Evolutionary conservation across 2,797 vertebrate genomes (phyloP).

Genomic region (Anomalospiza imberbis): DNA sequence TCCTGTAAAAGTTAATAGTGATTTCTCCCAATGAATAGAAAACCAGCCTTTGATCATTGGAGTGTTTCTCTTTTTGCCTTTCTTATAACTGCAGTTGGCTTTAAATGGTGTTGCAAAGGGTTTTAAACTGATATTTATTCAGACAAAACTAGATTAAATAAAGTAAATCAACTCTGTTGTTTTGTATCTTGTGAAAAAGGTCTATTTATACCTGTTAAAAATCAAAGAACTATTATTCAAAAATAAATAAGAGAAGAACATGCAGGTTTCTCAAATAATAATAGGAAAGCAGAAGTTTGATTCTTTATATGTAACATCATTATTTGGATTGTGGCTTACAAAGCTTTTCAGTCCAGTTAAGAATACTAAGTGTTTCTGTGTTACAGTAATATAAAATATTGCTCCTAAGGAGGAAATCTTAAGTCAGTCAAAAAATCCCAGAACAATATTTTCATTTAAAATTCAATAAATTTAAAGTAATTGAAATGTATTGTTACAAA

Average conservation of each 20-base stretch:
- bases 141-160: background rate
- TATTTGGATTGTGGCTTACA: background rate
- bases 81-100: background rate
- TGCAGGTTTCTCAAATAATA: background rate
- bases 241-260: background rate
- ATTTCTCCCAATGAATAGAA: background rate
- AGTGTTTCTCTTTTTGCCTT: background rate
- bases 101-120: background rate
- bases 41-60: background rate
- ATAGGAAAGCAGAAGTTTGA: background rate
- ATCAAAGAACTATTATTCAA: background rate
- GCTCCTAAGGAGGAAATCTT: background rate
- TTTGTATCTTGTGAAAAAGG: background rate
- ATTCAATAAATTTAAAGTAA: background rate
- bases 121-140: background rate
- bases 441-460: background rate
- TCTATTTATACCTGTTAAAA: background rate
- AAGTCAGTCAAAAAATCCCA: fast-evolving
- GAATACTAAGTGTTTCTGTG: background rate
- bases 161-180: background rate
- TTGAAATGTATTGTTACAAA: background rate
- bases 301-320: background rate
- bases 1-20: background rate
- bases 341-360: background rate
- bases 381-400: background rate